Evolutionary conservation across 2,797 vertebrate species (phyloP).

Genomic region (Urophycis tenuis): DNA sequence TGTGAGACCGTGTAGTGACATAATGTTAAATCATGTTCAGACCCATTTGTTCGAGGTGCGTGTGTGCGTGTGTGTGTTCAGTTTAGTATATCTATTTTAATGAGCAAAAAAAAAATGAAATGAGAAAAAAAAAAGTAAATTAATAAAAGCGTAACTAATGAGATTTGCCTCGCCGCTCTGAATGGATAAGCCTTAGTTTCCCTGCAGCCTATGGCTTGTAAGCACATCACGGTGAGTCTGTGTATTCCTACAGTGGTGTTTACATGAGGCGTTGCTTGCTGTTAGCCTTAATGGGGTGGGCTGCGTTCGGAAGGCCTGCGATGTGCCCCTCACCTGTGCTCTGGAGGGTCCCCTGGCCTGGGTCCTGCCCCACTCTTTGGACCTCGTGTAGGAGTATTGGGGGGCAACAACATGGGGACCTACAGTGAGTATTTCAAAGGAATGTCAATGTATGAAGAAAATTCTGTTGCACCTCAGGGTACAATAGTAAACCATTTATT

Average conservation of each 20-base stretch:
- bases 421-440: neutral
- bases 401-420: neutral
- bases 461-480: neutral
- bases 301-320: neutral
- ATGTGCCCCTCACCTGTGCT: neutral
- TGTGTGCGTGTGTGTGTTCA: neutral
- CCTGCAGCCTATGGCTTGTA: neutral
- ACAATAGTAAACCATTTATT: too few relatives aligned
- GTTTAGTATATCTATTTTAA: neutral
- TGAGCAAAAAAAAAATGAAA: neutral
- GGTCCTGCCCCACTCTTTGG: neutral
- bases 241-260: neutral
- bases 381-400: neutral
- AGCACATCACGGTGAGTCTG: neutral
- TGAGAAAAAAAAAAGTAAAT: neutral
- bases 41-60: neutral
- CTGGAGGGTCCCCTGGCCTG: neutral
- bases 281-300: neutral
- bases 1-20: neutral
- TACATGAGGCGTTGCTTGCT: neutral
- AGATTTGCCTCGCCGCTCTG: neutral
- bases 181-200: too few relatives aligned
- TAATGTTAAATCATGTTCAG: slow-evolving; percentile 34
- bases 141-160: neutral
- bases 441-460: neutral